phyloP scores from a whole-genome alignment of 2,888 invertebrate genomes.

The Abrostola tripartita region DNA sequence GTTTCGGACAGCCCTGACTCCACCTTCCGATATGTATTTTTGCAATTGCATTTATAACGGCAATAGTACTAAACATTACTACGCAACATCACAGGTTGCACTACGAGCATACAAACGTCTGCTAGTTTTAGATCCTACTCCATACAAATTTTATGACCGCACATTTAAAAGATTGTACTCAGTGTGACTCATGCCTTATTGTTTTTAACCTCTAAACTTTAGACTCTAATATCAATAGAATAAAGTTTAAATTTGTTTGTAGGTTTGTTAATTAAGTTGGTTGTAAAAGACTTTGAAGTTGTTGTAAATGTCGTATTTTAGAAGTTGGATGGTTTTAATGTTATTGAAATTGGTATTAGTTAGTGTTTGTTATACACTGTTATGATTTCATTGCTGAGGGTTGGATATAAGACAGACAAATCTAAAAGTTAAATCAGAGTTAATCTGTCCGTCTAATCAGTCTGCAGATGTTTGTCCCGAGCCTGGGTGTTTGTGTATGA shows the following conservation, averaged over 20 bases:
- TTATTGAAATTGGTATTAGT: constrained; percentile 30
- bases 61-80: constrained; percentile 46
- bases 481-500: too few species aligned
- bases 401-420: not conserved
- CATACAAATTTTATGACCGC: constrained; percentile 45
- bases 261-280: constrained; percentile 20
- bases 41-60: constrained; percentile 59
- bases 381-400: not conserved
- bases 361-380: constrained; percentile 8
- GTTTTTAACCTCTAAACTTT: constrained; percentile 11
- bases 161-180: constrained; percentile 33
- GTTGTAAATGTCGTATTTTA: constrained; percentile 20
- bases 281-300: constrained; percentile 36
- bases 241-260: constrained; percentile 28
- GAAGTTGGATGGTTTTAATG: constrained; percentile 21
- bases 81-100: constrained; percentile 52
- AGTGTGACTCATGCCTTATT: constrained; percentile 47
- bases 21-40: constrained; percentile 45
- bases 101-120: constrained; percentile 34
- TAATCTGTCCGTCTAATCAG: too few species aligned
- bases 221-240: not conserved
- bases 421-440: too few species aligned
- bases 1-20: constrained; percentile 30
- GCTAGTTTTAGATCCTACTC: constrained; percentile 31
- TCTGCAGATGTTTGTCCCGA: too few species aligned